phyloP scores from a whole-genome alignment of 2,113 vertebrate species.

The Percina caprodes region DNA sequence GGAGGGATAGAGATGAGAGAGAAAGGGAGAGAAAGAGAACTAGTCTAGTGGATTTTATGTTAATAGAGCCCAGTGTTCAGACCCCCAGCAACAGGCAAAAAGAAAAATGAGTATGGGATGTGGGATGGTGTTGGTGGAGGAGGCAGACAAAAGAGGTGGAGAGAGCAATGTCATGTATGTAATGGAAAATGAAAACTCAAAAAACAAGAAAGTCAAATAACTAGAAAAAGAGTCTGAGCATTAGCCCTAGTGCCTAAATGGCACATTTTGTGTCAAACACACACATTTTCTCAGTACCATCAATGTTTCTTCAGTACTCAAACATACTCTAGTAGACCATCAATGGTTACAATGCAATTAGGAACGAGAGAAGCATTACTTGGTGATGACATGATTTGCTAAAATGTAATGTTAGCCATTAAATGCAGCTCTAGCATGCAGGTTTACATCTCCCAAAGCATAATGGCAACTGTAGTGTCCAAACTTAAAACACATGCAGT shows the following conservation, averaged over 20 bases:
- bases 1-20: conserved; percentile 12
- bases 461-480: neutral
- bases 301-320: neutral
- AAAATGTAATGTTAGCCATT: conserved; percentile 10
- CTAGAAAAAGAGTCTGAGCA: neutral
- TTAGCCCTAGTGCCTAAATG: neutral
- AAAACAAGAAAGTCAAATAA: neutral
- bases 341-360: neutral
- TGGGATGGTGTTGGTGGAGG: neutral
- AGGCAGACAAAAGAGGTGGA: neutral
- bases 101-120: conserved; percentile 15
- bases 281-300: neutral
- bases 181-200: neutral
- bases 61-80: conserved; percentile 45
- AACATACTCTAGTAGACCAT: neutral
- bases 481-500: neutral
- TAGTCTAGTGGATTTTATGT: conserved; percentile 39
- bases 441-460: neutral
- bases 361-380: conserved; percentile 7
- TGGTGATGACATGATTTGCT: conserved; percentile 1
- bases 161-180: neutral
- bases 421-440: neutral
- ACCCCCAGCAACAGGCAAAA: conserved; percentile 14
- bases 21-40: neutral
- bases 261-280: too few species aligned